These are phyloP conservation scores for Phalacrocorax aristotelis DNA, from an alignment of 2,113 vertebrate species.

Conservation along the genomic window DNA sequence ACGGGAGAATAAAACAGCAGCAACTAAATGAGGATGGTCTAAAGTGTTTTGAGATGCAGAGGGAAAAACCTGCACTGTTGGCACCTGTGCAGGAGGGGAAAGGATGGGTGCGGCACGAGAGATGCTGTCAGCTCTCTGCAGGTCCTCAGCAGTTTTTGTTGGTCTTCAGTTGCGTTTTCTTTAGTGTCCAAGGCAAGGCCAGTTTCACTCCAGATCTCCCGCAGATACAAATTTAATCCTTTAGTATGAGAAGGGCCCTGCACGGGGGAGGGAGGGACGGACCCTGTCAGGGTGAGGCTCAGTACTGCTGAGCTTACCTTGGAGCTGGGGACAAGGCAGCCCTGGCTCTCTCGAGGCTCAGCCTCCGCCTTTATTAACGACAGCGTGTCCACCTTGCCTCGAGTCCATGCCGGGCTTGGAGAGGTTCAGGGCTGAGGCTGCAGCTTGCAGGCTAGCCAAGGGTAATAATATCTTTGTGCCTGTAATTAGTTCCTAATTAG, in stretches of 20 bases:
- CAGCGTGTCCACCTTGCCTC: neutral
- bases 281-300: neutral
- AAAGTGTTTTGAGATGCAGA: neutral
- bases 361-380: neutral
- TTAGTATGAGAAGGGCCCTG: neutral
- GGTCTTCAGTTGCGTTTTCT: neutral
- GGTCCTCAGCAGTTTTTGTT: neutral
- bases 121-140: neutral
- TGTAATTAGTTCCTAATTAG: slow-evolving; percentile 36
- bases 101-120: rapidly evolving
- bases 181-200: neutral
- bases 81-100: neutral
- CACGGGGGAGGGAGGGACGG: neutral
- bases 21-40: neutral
- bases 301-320: neutral
- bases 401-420: rapidly evolving
- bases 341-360: neutral
- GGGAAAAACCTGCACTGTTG: neutral
- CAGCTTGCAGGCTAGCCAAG: neutral
- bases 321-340: neutral
- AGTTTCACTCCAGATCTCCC: neutral
- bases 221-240: neutral
- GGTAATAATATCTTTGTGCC: neutral
- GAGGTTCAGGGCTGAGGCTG: neutral
- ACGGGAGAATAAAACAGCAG: neutral